Conservation (phyloP, 2,113 vertebrate species). For the Pantherophis guttatus region DNA sequence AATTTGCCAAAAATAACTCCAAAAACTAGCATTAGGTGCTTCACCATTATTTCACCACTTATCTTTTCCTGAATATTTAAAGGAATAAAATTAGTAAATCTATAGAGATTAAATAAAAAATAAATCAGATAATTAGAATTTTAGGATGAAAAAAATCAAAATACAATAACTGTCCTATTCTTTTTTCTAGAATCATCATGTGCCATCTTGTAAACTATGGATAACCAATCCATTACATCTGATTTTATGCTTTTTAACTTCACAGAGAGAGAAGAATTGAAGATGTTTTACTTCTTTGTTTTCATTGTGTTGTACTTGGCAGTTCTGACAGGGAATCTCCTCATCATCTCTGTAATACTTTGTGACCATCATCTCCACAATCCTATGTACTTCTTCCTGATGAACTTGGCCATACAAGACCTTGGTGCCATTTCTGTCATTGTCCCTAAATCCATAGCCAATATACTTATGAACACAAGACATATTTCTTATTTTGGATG, state of each 20-base stretch:
- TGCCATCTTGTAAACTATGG: neutral
- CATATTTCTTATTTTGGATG: neutral
- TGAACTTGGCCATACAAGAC: neutral
- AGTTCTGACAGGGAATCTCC: neutral
- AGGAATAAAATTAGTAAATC: neutral
- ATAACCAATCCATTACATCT: neutral
- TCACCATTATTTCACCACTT: neutral
- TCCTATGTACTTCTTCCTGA: neutral
- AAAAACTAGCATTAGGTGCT: neutral
- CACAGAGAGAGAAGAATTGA: neutral
- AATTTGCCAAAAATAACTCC: neutral
- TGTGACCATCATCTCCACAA: neutral
- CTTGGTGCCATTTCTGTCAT: neutral
- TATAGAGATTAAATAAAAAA: neutral
- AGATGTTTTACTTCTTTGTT: neutral
- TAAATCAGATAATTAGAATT: neutral
- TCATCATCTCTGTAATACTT: neutral
- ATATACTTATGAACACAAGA: neutral
- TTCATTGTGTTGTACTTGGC: neutral
- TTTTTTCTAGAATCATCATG: neutral
- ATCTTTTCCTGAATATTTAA: neutral
- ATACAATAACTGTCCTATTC: neutral
- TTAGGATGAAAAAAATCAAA: neutral
- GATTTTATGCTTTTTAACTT: neutral
- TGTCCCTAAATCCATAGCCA: neutral